Evolutionary conservation across 2,113 vertebrate species (phyloP).

Genomic region (Tenrec ecaudatus): DNA sequence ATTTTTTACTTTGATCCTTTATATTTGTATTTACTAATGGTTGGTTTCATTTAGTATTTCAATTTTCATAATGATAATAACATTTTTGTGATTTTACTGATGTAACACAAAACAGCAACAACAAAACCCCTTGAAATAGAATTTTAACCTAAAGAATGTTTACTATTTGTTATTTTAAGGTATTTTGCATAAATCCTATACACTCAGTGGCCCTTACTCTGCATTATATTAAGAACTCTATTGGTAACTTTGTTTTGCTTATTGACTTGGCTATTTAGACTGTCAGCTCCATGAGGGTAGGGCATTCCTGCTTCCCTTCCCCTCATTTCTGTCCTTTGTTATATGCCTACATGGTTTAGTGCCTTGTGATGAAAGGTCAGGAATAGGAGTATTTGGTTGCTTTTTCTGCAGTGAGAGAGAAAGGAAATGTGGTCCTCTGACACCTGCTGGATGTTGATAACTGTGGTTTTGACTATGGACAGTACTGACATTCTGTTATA

Average conservation of each 20-base stretch:
- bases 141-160: background rate
- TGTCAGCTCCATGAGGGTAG: slow-evolving; percentile 72
- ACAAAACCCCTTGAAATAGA: slow-evolving; percentile 22
- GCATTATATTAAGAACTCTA: background rate
- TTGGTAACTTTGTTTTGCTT: slow-evolving; percentile 9
- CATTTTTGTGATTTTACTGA: background rate
- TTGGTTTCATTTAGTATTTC: slow-evolving; percentile 45
- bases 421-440: background rate
- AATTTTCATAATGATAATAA: background rate
- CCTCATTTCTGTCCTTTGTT: background rate
- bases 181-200: background rate
- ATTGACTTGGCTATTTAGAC: slow-evolving; percentile 38
- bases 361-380: background rate
- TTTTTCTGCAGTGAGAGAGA: background rate
- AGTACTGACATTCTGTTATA: background rate
- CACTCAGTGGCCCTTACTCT: background rate
- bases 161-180: slow-evolving; percentile 48
- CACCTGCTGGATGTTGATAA: slow-evolving; percentile 40
- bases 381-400: background rate
- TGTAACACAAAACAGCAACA: background rate
- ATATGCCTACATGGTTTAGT: background rate
- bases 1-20: slow-evolving; percentile 44
- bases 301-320: slow-evolving; percentile 8
- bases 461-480: slow-evolving; percentile 14
- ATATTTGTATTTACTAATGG: background rate